Percentiles rank a stretch among this genome's conserved stretches.
Evolutionary conservation across 2,797 vertebrate species (phyloP).

Genomic region (Rhabdomys pumilio): DNA sequence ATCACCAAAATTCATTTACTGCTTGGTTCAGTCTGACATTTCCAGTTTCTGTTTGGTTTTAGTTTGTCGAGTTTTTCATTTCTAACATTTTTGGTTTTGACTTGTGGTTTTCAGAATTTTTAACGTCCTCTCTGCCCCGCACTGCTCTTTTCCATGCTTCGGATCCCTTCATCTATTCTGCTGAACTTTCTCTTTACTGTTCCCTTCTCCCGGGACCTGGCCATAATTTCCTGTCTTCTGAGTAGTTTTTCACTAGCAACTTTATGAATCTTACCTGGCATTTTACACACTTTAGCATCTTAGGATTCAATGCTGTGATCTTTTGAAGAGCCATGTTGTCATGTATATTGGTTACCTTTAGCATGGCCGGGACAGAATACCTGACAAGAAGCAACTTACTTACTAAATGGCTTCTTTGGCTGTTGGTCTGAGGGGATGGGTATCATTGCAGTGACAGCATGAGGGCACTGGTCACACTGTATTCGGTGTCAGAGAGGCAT

Average conservation of each 20-base stretch:
- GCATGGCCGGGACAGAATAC: background rate
- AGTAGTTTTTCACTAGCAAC: background rate
- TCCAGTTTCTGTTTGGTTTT: background rate
- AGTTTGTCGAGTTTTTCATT: background rate
- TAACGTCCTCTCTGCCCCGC: background rate
- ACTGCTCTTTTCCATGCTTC: background rate
- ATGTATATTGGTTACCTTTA: background rate
- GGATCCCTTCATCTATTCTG: background rate
- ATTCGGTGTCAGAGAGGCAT: background rate
- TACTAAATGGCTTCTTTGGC: too few species aligned
- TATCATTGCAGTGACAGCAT: background rate
- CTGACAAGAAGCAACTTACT: background rate
- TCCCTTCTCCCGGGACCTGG: background rate
- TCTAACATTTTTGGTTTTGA: background rate
- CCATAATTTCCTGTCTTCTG: background rate
- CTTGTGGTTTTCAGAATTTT: background rate
- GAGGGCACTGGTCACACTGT: background rate
- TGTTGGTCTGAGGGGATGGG: background rate
- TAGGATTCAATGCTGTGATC: background rate
- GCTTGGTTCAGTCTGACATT: background rate
- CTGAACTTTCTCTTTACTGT: background rate
- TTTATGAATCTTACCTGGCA: background rate
- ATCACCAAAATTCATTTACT: background rate
- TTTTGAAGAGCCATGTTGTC: background rate
- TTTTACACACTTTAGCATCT: background rate